Percentiles rank a stretch among this genome's conserved stretches.
Conservation (phyloP, 2,797 vertebrate species). For the Cuculus canorus region DNA sequence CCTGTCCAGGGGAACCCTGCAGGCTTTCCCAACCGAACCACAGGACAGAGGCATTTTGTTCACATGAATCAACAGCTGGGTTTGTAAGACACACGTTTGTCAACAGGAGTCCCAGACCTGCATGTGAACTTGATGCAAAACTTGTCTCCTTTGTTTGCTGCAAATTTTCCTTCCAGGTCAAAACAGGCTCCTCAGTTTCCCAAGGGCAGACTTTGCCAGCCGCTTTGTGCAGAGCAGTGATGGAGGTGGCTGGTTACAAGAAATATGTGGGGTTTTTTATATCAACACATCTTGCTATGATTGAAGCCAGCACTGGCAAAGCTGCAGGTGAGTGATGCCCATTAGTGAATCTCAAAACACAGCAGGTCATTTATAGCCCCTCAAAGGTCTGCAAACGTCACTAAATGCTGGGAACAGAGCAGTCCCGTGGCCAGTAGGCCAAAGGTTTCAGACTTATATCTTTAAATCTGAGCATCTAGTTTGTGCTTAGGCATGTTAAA, state of each 20-base stretch:
- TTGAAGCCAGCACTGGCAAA: background rate
- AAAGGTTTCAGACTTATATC: background rate
- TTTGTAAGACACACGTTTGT: background rate
- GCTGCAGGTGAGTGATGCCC: accelerated
- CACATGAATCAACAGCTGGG: background rate
- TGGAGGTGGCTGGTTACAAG: accelerated
- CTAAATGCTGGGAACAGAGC: background rate
- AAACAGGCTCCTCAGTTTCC: background rate
- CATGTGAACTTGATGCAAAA: background rate
- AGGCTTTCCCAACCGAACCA: accelerated
- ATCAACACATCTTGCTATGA: background rate
- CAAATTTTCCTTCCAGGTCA: background rate
- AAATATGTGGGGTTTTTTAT: background rate
- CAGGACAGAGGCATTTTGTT: background rate
- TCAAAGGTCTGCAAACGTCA: background rate
- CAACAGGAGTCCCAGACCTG: background rate
- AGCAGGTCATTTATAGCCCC: background rate
- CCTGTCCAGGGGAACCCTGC: accelerated
- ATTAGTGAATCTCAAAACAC: background rate
- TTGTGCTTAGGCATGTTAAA: background rate
- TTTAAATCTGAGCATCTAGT: background rate
- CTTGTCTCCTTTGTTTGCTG: background rate
- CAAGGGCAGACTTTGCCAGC: background rate
- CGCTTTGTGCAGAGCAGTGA: background rate
- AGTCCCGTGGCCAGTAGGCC: background rate